These are phyloP conservation scores for Anneissia japonica DNA, from an alignment of 35 echinoderm and acorn worm genomes.

Conservation along the genomic window DNA sequence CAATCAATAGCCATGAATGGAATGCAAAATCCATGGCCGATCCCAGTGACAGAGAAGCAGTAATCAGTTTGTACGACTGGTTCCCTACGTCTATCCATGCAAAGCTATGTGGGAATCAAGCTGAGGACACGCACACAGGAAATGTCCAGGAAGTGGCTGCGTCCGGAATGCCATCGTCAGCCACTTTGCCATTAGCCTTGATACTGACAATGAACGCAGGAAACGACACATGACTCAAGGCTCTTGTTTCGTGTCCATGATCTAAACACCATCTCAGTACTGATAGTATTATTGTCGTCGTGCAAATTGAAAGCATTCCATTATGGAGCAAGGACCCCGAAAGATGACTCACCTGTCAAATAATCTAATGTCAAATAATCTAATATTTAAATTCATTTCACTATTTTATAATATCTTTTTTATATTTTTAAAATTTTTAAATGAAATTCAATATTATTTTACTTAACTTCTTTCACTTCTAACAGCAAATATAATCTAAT, in stretches of 20 bases:
- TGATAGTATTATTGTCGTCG: not conserved
- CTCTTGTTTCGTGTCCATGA: not conserved
- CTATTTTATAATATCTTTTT: no score
- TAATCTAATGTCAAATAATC: no score
- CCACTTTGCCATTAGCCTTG: not conserved
- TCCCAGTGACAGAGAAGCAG: not conserved
- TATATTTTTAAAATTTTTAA: no score
- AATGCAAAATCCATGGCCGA: no score
- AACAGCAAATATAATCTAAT: no score
- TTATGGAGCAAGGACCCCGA: not conserved
- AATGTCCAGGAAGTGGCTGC: not conserved
- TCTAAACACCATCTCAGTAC: not conserved
- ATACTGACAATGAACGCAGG: not conserved
- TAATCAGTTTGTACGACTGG: not conserved
- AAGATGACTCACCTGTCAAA: not conserved
- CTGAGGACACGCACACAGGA: not conserved
- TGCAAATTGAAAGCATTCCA: not conserved
- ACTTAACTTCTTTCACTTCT: no score
- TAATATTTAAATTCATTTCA: no score
- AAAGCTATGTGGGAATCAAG: not conserved
- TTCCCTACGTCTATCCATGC: not conserved
- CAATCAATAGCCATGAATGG: no score
- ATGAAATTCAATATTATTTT: no score
- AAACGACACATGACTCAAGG: not conserved
- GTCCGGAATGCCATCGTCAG: not conserved